Percentiles rank a stretch among this genome's conserved stretches.
Conservation (phyloP, 2,113 vertebrate species). For the Sorex araneus region DNA sequence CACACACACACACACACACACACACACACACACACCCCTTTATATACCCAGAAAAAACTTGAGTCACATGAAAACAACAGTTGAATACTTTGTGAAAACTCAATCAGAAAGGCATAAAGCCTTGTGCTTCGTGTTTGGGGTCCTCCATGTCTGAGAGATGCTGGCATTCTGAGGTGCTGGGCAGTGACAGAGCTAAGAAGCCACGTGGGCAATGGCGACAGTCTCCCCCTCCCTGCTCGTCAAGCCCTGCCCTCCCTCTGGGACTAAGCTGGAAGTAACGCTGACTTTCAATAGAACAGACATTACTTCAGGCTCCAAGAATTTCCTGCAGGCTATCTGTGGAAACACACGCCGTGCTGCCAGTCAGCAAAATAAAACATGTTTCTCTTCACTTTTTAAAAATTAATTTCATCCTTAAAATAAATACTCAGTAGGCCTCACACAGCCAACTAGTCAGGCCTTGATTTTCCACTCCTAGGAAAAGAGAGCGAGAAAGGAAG, state of each 20-base stretch:
- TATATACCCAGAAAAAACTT: not conserved
- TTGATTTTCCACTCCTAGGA: not conserved
- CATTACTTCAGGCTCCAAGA: slow-evolving; percentile 72
- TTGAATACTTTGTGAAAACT: not conserved
- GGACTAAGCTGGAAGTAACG: slow-evolving; percentile 61
- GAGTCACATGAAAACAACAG: slow-evolving; percentile 44
- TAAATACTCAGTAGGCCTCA: slow-evolving; percentile 19
- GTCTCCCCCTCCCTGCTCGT: slow-evolving; percentile 15
- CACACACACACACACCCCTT: not conserved
- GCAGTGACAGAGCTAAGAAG: slow-evolving; percentile 49
- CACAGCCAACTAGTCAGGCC: not conserved
- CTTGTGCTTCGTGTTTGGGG: slow-evolving; percentile 27
- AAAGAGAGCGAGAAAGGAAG: not conserved
- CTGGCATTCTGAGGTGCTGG: not conserved
- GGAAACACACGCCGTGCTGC: slow-evolving; percentile 63
- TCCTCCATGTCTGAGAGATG: slow-evolving; percentile 21
- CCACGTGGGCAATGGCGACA: not conserved
- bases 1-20: not conserved
- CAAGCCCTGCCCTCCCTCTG: slow-evolving; percentile 52
- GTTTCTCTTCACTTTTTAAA: slow-evolving; percentile 35
- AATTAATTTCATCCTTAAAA: slow-evolving; percentile 38
- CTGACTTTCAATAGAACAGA: slow-evolving; percentile 53
- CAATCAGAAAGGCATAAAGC: slow-evolving; percentile 13
- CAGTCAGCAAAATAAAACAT: slow-evolving; percentile 43
- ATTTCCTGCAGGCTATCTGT: slow-evolving; percentile 75